These are phyloP conservation scores for Setipinna tenuifilis DNA, from an alignment of 2,797 vertebrate species.

Conservation along the genomic window DNA sequence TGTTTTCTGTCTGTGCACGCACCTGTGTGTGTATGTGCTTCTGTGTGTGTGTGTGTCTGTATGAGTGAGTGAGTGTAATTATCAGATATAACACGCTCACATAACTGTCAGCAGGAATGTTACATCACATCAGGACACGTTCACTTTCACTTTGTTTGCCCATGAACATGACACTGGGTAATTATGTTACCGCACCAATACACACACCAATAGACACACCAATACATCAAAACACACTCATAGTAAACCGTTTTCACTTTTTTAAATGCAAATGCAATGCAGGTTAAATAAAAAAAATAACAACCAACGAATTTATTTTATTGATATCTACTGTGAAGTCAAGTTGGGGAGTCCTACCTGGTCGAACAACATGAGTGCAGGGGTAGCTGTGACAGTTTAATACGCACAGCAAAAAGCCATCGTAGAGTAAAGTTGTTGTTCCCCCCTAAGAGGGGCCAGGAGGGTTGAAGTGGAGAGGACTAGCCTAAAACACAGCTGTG, in stretches of 20 bases:
- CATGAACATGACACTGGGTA: not conserved
- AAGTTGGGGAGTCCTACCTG: not conserved
- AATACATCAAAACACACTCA: too few species aligned
- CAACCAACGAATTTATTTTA: not conserved
- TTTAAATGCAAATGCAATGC: too few species aligned
- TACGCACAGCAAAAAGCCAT: not conserved
- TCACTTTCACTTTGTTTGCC: not conserved
- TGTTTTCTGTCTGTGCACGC: not conserved
- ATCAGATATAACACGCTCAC: not conserved
- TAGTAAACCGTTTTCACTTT: too few species aligned
- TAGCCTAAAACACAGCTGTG: slow-evolving; percentile 21
- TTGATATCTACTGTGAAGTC: not conserved
- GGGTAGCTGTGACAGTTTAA: not conserved
- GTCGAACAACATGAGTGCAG: not conserved
- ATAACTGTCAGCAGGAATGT: not conserved
- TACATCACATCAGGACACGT: not conserved
- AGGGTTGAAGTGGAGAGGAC: slow-evolving; percentile 13
- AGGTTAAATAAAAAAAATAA: not conserved
- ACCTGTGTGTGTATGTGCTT: not conserved
- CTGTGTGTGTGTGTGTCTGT: not conserved
- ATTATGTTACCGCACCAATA: not conserved
- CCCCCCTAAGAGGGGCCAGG: slow-evolving; percentile 3
- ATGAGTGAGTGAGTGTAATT: not conserved
- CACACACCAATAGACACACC: not conserved
- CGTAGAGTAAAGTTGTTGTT: not conserved